phyloP scores from a whole-genome alignment of 2,888 invertebrate genomes.

The Lepidocyrtoides sp. region DNA sequence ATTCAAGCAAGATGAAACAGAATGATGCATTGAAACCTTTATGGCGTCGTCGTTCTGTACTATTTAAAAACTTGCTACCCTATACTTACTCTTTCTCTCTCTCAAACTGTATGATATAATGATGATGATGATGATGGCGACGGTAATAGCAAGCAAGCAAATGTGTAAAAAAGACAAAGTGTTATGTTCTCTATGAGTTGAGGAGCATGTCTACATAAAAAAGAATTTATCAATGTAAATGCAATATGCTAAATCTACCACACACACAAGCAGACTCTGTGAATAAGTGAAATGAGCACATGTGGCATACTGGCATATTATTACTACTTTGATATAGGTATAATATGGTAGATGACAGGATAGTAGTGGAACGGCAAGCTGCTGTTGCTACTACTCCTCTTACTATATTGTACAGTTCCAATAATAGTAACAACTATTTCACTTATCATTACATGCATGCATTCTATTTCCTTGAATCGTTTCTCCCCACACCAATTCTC shows the following conservation, averaged over 20 bases:
- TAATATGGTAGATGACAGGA: not conserved
- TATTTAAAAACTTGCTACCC: not conserved
- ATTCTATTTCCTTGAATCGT: slow-evolving; percentile 65
- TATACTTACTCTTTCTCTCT: not conserved
- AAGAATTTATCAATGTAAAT: slow-evolving; percentile 32
- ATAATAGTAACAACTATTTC: slow-evolving; percentile 46
- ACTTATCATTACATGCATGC: slow-evolving; percentile 70
- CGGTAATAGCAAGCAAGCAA: slow-evolving; percentile 16
- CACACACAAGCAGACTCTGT: not conserved
- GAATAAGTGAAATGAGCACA: not conserved
- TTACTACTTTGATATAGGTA: too few relatives aligned
- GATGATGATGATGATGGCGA: not conserved
- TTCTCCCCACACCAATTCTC: not conserved
- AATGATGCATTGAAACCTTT: slow-evolving; percentile 65
- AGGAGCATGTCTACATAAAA: slow-evolving; percentile 10
- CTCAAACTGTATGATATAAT: too few relatives aligned
- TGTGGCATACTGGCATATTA: not conserved
- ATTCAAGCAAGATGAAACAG: slow-evolving; percentile 51
- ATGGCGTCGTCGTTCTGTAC: slow-evolving; percentile 28
- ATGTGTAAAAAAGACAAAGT: slow-evolving; percentile 34
- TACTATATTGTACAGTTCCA: too few relatives aligned
- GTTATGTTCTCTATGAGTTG: slow-evolving; percentile 21
- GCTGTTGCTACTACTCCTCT: not conserved
- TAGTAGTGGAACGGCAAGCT: not conserved
- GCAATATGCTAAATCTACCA: slow-evolving; percentile 24